A percentile compares a stretch with the other conserved stretches of the same genome.
phyloP scores from a whole-genome alignment of 2,797 vertebrate species.

The Allobates femoralis region DNA sequence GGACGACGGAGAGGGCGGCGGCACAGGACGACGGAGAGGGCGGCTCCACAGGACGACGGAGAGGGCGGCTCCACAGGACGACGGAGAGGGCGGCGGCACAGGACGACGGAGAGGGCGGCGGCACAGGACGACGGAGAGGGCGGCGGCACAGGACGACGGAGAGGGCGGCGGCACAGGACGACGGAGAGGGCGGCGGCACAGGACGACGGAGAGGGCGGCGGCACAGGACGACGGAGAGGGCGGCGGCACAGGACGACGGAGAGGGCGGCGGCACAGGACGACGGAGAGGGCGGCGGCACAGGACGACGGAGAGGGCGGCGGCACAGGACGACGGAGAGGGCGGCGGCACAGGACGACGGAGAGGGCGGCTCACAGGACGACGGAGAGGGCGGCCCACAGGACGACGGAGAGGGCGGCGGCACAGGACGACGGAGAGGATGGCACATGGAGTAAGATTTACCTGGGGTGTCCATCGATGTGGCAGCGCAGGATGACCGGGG shows the following conservation, averaged over 20 bases:
- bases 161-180: background rate
- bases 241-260: background rate
- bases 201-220: background rate
- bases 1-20: background rate
- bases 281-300: background rate
- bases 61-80: background rate
- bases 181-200: background rate
- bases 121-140: background rate
- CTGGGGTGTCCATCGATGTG: constrained; percentile 95
- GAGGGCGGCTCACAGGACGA: background rate
- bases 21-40: too few species aligned
- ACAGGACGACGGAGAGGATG: background rate
- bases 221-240: background rate
- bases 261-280: background rate
- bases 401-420: background rate
- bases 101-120: background rate
- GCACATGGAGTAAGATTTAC: constrained; percentile 73
- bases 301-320: background rate
- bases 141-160: background rate
- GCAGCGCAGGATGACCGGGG: constrained; percentile 85
- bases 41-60: too few species aligned
- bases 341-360: background rate
- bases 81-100: too few species aligned
- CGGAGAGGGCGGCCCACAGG: background rate
- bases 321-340: background rate